These are phyloP conservation scores for Athalia cordata DNA, from an alignment of 2,888 invertebrate species.

Conservation along the genomic window DNA sequence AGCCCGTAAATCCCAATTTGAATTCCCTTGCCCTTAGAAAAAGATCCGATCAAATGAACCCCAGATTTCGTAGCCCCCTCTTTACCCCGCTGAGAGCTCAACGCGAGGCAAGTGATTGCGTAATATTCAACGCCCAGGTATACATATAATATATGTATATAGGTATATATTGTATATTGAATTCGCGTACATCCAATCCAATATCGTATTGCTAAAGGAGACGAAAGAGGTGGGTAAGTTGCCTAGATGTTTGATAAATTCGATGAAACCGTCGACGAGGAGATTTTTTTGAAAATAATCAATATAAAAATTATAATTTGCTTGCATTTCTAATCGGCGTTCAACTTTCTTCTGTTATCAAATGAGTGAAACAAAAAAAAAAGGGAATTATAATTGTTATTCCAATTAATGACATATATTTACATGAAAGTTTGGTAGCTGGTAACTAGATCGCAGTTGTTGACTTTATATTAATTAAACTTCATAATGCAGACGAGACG, in stretches of 20 bases:
- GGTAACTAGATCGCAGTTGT: too few species aligned
- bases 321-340: background rate
- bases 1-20: slow-evolving; percentile 7
- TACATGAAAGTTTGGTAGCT: too few species aligned
- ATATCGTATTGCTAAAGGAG: slow-evolving; percentile 14
- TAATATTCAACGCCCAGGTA: slow-evolving; percentile 15
- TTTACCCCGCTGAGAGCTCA: background rate
- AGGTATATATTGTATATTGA: background rate
- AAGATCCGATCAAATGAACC: slow-evolving; percentile 4
- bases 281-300: background rate
- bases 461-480: too few species aligned
- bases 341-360: background rate
- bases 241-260: background rate
- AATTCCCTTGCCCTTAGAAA: background rate
- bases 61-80: background rate
- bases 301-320: background rate
- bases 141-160: too few species aligned
- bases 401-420: too few species aligned
- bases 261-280: background rate
- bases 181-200: slow-evolving; percentile 25
- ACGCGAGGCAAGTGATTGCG: slow-evolving; percentile 18
- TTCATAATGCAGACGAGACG: too few species aligned
- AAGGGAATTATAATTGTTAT: too few species aligned
- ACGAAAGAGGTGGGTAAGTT: background rate
- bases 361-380: too few species aligned